Base-by-base conservation (phyloP, 53 echinoderm and acorn worm species). In the Antedon mediterranea region DNA sequence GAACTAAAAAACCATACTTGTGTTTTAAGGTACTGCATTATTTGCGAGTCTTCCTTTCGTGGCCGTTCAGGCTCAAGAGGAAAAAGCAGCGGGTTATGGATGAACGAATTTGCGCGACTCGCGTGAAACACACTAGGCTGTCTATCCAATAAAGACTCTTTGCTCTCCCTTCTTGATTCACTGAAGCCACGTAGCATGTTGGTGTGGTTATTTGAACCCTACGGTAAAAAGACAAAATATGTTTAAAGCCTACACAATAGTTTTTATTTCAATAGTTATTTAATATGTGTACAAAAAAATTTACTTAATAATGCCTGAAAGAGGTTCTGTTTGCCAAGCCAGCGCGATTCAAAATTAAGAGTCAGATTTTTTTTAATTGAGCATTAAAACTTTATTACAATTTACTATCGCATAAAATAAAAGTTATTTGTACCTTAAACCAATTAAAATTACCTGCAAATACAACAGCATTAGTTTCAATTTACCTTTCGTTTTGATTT, bases 51-150 rank as follows among this genome's bases (percentile, higher is more conserved):
- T 71, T 83, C 94, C 57, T 83, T 83, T 71, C 81, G 85, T 31
- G 89, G 85, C 72, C 89, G 80, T 78, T 85, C 90, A 26, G 89
- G 78, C 71, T 94, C 94, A 31, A 94, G 43, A 42, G 91, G 94
- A 72, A 93, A 76, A 76, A 88, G 80, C 76, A 87, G 73, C 13
- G 89, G 81, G 30, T 89, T 84, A 72, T 85, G 85, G 3, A 89
- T 83, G 33, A 89, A 91, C 6, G 94, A 91, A 77, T 93, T 93
- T 37, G 93, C 86, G 78, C 93, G 88, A 57, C 93, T 93, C 30
- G 90, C 82, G 4, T 85, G 74, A 77, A 94, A 89, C 87, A 94
- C 89, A 78, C 91, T 94, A 80, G 91, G 89, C 42, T 94, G 94
- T 30, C 94, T 83, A 72, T 94, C 94, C 32, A 94, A 71, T 28